Evolutionary conservation across 2,113 vertebrate species (phyloP).

Genomic region (Prolemur simus): DNA sequence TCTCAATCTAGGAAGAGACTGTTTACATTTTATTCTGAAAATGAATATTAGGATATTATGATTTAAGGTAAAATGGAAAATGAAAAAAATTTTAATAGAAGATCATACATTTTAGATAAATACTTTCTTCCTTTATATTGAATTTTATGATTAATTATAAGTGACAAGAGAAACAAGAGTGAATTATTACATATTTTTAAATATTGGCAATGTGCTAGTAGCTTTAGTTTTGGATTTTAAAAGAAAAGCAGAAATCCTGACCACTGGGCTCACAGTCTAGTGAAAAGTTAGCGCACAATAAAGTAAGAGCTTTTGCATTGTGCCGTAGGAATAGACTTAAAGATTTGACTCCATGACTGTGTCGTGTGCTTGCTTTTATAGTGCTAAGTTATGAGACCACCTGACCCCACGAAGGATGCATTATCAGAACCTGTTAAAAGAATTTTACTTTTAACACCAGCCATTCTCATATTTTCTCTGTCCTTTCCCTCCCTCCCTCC

Average conservation of each 20-base stretch:
- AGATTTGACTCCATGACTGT: neutral
- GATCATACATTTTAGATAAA: constrained; percentile 4
- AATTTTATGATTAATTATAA: constrained; percentile 31
- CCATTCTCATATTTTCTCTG: constrained; percentile 52
- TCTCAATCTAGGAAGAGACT: neutral
- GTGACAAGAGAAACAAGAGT: neutral
- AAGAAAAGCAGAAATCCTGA: neutral
- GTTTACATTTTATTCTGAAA: constrained; percentile 71
- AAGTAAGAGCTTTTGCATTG: neutral
- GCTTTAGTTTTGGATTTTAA: constrained; percentile 1
- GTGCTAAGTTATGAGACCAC: neutral
- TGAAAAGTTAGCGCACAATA: neutral
- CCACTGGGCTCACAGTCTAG: neutral
- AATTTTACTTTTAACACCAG: constrained; percentile 68
- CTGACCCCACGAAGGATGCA: constrained; percentile 47
- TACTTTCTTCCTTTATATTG: constrained; percentile 1
- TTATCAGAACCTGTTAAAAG: constrained; percentile 71
- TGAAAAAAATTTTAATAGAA: neutral
- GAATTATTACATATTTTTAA: constrained; percentile 26
- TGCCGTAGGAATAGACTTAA: neutral
- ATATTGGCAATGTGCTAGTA: neutral
- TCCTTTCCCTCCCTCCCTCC: neutral
- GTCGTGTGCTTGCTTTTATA: neutral
- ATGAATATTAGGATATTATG: constrained; percentile 45
- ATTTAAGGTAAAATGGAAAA: constrained; percentile 69